Conservation (phyloP, 2,113 vertebrate genomes). For the Phrynosoma blainvillii region DNA sequence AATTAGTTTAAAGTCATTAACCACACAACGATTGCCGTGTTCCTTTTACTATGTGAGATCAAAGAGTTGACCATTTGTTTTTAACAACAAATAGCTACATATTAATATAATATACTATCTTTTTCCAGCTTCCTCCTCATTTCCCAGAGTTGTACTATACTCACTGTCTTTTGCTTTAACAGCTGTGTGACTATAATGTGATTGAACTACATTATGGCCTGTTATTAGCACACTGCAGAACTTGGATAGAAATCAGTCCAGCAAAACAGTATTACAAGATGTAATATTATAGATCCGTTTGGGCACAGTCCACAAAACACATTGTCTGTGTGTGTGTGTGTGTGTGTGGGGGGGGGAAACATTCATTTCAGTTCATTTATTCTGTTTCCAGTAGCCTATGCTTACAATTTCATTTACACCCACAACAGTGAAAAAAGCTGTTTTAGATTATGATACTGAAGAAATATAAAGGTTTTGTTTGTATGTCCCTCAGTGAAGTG, state of each 20-base stretch:
- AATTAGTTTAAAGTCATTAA: slow-evolving; percentile 2
- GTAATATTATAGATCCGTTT: not conserved
- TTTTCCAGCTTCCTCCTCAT: not conserved
- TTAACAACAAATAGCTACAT: slow-evolving; percentile 7
- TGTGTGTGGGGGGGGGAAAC: not conserved
- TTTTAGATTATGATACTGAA: not conserved
- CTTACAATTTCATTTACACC: not conserved
- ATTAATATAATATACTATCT: not conserved
- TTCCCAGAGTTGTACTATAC: not conserved
- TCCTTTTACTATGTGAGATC: slow-evolving; percentile 9
- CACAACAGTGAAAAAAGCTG: not conserved
- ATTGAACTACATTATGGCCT: not conserved
- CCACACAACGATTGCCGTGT: not conserved
- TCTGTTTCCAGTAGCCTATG: not conserved
- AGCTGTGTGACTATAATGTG: not conserved
- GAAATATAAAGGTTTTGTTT: not conserved
- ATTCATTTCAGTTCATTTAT: not conserved
- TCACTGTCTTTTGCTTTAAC: not conserved
- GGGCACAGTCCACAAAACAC: not conserved
- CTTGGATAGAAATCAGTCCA: not conserved
- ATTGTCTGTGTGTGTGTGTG: too few relatives aligned
- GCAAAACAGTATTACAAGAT: not conserved
- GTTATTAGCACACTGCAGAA: not conserved
- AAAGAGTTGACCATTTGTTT: slow-evolving; percentile 21
- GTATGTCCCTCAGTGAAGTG: not conserved